phyloP scores from a whole-genome alignment of 2,888 invertebrate species.

The Allygus modestus region DNA sequence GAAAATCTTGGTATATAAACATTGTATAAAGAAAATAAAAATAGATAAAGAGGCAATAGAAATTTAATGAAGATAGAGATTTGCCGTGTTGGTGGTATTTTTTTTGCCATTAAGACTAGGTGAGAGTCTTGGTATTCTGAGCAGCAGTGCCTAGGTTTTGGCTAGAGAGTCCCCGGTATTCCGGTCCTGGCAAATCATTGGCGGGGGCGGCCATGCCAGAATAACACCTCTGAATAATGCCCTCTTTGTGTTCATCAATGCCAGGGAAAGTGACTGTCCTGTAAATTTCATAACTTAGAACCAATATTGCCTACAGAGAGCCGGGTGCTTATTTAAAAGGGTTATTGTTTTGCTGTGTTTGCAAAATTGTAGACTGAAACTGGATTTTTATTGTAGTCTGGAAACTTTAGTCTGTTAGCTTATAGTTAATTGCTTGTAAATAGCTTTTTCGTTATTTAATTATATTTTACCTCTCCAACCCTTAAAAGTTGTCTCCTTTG shows the following conservation, averaged over 20 bases:
- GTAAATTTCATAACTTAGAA: not conserved
- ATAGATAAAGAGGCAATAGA: too few species aligned
- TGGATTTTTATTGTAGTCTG: too few species aligned
- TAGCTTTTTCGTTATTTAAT: too few species aligned
- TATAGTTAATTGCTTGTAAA: too few species aligned
- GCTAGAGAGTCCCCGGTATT: slow-evolving; percentile 9
- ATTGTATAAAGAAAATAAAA: too few species aligned
- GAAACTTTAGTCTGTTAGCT: too few species aligned
- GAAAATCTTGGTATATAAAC: too few species aligned
- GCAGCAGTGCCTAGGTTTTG: slow-evolving; percentile 29
- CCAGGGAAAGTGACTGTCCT: not conserved
- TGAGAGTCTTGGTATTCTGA: not conserved
- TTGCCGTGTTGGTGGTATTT: too few species aligned
- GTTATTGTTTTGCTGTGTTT: not conserved
- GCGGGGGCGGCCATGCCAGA: slow-evolving; percentile 14
- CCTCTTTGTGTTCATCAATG: not conserved
- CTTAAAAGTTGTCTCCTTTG: too few species aligned
- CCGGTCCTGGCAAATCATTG: slow-evolving; percentile 15
- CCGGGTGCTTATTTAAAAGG: not conserved
- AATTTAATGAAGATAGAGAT: too few species aligned
- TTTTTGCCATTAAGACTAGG: not conserved
- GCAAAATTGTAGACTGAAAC: too few species aligned
- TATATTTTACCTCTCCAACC: too few species aligned
- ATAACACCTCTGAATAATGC: slow-evolving; percentile 5
- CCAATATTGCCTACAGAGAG: not conserved